Evolutionary conservation across 2,797 vertebrate species (phyloP).

Genomic region (Manis pentadactyla): DNA sequence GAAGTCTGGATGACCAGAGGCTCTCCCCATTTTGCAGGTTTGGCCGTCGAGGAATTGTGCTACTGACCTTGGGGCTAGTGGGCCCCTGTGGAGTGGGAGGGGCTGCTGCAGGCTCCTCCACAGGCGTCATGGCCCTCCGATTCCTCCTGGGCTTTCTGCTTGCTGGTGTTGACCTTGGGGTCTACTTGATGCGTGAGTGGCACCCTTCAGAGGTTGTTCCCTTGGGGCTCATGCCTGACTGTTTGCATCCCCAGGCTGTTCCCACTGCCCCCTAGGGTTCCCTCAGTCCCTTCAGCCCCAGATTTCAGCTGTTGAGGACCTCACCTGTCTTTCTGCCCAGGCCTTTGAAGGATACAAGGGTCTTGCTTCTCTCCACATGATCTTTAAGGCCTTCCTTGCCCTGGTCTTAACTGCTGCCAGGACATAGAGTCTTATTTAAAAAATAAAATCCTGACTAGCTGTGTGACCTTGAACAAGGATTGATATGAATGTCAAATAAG

Average conservation of each 20-base stretch:
- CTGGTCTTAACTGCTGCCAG: slow-evolving; percentile 6
- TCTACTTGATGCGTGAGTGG: slow-evolving; percentile 93
- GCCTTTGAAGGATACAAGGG: background rate
- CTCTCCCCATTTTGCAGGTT: slow-evolving; percentile 85
- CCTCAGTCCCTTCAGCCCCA: background rate
- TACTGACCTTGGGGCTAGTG: slow-evolving; percentile 91
- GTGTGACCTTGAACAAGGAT: slow-evolving; percentile 41
- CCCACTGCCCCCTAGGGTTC: background rate
- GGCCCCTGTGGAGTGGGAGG: slow-evolving; percentile 93
- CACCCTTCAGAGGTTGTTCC: background rate
- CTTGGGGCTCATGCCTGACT: background rate
- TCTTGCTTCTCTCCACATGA: background rate
- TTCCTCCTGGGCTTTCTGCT: slow-evolving; percentile 92
- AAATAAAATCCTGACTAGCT: slow-evolving; percentile 37
- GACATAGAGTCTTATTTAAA: background rate
- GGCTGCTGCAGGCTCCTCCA: slow-evolving; percentile 91
- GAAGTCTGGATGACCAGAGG: background rate
- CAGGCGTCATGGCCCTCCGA: slow-evolving; percentile 92
- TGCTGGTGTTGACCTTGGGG: slow-evolving; percentile 91
- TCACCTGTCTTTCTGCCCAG: background rate
- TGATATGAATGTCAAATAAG: slow-evolving; percentile 53
- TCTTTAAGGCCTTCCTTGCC: background rate
- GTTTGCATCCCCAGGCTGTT: background rate
- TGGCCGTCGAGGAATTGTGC: slow-evolving; percentile 90
- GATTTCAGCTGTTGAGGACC: slow-evolving; percentile 21